Conservation (phyloP, 2,113 vertebrate genomes). For the Pachycephala philippinensis region DNA sequence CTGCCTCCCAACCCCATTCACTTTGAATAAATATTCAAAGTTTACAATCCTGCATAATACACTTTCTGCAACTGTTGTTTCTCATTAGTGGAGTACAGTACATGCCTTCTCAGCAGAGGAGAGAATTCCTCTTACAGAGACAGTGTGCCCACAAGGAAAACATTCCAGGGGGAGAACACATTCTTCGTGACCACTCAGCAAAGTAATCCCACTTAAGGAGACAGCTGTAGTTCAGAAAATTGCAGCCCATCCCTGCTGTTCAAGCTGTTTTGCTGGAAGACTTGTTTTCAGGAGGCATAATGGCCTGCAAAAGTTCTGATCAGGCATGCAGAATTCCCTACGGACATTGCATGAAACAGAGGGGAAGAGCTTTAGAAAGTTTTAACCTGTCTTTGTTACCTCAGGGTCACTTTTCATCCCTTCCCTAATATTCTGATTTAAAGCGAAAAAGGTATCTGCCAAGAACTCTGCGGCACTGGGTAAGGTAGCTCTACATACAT, state of each 20-base stretch:
- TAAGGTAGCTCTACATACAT: background rate
- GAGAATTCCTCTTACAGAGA: slow-evolving; percentile 49
- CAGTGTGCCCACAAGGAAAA: slow-evolving; percentile 55
- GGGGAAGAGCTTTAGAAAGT: background rate
- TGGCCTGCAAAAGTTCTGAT: slow-evolving; percentile 7
- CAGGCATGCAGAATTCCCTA: slow-evolving; percentile 12
- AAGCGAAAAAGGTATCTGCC: background rate
- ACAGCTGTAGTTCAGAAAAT: slow-evolving; percentile 43
- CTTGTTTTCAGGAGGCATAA: slow-evolving; percentile 39
- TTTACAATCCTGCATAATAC: slow-evolving; percentile 36
- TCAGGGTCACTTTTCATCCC: background rate
- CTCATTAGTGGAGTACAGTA: slow-evolving; percentile 17
- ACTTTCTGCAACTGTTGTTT: slow-evolving; percentile 46
- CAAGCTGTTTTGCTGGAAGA: slow-evolving; percentile 43
- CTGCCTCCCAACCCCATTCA: slow-evolving; percentile 2
- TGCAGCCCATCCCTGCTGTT: slow-evolving; percentile 49
- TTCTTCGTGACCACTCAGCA: slow-evolving; percentile 66
- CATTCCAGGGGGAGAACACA: slow-evolving; percentile 58
- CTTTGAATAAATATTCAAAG: slow-evolving; percentile 33
- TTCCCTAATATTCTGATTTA: slow-evolving; percentile 3
- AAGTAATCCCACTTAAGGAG: slow-evolving; percentile 48
- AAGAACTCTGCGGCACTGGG: background rate
- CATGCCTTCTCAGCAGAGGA: slow-evolving; percentile 39
- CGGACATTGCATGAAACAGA: background rate
- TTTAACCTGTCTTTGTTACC: slow-evolving; percentile 8